A percentile compares a stretch with the other conserved stretches of the same genome.
Evolutionary conservation across 2,888 invertebrate species (phyloP).

Genomic region (Morpho helenor): DNA sequence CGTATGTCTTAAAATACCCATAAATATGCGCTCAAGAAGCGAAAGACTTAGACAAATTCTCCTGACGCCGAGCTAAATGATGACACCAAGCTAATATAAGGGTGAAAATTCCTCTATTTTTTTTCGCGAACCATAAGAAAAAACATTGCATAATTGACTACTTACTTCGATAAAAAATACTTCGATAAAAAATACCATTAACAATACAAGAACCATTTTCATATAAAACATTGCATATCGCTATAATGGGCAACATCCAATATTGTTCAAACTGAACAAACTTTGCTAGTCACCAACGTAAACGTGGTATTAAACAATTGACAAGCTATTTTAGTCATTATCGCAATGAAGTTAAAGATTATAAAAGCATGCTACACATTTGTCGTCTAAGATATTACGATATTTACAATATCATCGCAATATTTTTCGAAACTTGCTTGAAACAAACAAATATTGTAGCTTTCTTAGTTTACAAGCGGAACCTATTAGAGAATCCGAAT

Average conservation of each 20-base stretch:
- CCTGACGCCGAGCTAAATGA: too few species aligned
- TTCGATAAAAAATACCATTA: too few species aligned
- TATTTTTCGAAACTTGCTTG: constrained; percentile 21
- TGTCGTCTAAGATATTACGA: too few species aligned
- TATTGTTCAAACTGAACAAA: constrained; percentile 23
- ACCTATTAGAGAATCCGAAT: constrained; percentile 17
- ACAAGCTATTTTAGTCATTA: constrained; percentile 4
- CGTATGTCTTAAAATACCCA: too few species aligned
- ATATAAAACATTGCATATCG: constrained; percentile 12
- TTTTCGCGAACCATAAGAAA: too few species aligned
- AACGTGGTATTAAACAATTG: background rate
- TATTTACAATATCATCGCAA: constrained; percentile 9
- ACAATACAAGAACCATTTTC: background rate
- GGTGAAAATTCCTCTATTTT: too few species aligned
- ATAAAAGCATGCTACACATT: background rate
- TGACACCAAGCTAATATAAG: too few species aligned
- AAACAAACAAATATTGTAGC: constrained; percentile 21
- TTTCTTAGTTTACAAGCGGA: constrained; percentile 18
- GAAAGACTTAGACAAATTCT: too few species aligned
- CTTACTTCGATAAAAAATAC: too few species aligned
- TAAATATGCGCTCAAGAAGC: too few species aligned
- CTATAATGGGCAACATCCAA: constrained; percentile 22
- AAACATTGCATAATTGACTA: too few species aligned
- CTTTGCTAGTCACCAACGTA: constrained; percentile 18
- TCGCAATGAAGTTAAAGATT: background rate